Percentiles rank a stretch among this genome's conserved stretches.
These are phyloP conservation scores for Sminthopsis crassicaudata DNA, from an alignment of 2,113 vertebrate species.

Conservation along the genomic window DNA sequence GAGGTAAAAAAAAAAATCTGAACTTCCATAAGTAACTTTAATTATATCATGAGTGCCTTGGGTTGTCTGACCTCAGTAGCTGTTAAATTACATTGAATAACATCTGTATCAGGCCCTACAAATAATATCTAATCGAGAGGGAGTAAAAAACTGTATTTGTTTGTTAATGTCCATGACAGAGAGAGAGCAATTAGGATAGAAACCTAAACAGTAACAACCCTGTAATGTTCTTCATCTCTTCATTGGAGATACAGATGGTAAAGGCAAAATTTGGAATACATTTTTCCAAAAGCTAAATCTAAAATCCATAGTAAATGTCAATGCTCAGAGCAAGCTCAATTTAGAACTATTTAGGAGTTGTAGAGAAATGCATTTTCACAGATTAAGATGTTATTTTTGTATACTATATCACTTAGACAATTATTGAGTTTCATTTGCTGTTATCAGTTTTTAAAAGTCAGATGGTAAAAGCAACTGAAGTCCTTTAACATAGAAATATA, in stretches of 20 bases:
- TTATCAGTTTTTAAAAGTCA: constrained; percentile 99
- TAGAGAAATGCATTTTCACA: constrained; percentile 99
- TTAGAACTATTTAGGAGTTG: constrained; percentile 94
- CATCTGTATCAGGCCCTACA: constrained; percentile 92
- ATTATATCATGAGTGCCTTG: constrained; percentile 92
- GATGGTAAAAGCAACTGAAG: constrained; percentile 98
- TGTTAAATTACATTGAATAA: constrained; percentile 90
- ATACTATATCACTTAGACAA: constrained; percentile 99
- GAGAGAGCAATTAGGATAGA: constrained; percentile 82
- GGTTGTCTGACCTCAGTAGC: constrained; percentile 94
- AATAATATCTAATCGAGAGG: constrained; percentile 88
- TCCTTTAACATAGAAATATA: constrained; percentile 99
- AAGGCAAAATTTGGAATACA: constrained; percentile 88
- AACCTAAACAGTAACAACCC: constrained; percentile 80
- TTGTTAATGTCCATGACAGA: constrained; percentile 78
- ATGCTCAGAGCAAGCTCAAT: constrained; percentile 91
- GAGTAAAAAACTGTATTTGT: constrained; percentile 87
- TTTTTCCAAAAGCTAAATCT: constrained; percentile 86
- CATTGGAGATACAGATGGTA: constrained; percentile 85
- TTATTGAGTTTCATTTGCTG: constrained; percentile 99
- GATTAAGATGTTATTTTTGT: constrained; percentile 99
- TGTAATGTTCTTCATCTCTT: constrained; percentile 69
- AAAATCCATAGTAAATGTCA: constrained; percentile 90
- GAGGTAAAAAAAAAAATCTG: constrained; percentile 86
- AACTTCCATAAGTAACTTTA: constrained; percentile 91